Conservation (phyloP, 1,140 invertebrate genomes). For the Globodera rostochiensis region DNA sequence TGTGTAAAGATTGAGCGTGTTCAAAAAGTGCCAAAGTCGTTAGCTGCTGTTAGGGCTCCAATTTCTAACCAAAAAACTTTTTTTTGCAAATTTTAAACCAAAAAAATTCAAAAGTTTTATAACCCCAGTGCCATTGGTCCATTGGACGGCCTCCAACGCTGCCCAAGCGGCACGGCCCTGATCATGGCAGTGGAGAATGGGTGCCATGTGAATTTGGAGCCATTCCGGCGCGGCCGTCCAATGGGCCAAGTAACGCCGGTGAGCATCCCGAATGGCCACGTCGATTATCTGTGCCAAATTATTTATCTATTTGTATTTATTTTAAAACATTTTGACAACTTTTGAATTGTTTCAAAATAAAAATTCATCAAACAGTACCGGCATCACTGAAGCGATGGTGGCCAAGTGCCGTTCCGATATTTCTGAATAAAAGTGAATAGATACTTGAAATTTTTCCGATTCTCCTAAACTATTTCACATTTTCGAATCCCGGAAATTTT, state of each 20-base stretch:
- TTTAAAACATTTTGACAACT: too few species aligned
- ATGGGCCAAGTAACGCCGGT: conserved; percentile 29
- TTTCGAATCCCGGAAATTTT: too few species aligned
- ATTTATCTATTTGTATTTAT: too few species aligned
- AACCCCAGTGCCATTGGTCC: conserved; percentile 55
- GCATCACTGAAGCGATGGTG: conserved; percentile 45
- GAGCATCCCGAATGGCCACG: conserved; percentile 44
- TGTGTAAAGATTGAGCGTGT: too few species aligned
- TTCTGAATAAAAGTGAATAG: conserved; percentile 19
- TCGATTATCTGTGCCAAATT: conserved; percentile 36
- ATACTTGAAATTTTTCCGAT: not conserved
- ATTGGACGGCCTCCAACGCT: conserved; percentile 50
- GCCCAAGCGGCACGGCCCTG: conserved; percentile 57
- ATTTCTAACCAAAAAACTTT: too few species aligned
- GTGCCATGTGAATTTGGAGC: conserved; percentile 43
- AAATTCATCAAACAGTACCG: conserved; percentile 16
- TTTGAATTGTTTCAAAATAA: too few species aligned
- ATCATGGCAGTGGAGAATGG: conserved; percentile 52
- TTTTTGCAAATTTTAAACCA: too few species aligned
- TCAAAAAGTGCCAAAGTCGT: too few species aligned
- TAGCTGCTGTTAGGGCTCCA: too few species aligned
- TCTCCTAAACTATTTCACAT: too few species aligned
- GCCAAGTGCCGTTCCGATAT: conserved; percentile 39
- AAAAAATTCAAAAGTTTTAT: conserved; percentile 21
- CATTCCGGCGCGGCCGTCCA: conserved; percentile 41